Evolutionary conservation across 2,888 invertebrate genomes (phyloP).

Genomic region (Blastobasis lacticolella): DNA sequence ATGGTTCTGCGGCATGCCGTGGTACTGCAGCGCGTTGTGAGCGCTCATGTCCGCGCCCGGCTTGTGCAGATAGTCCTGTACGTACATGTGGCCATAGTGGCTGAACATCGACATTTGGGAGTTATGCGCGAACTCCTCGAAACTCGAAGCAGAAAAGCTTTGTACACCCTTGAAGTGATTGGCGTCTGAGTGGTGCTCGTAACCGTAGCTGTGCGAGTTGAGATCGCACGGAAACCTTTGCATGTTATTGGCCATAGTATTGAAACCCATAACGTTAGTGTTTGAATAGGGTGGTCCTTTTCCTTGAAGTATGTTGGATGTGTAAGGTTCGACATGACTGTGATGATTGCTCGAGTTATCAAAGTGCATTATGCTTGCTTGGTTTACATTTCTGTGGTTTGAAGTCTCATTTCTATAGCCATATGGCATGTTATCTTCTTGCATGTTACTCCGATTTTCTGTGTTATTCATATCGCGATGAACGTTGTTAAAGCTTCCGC

Average conservation of each 20-base stretch:
- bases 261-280: slow-evolving; percentile 42
- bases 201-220: slow-evolving; percentile 40
- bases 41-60: slow-evolving; percentile 39
- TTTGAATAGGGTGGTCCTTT: slow-evolving; percentile 54
- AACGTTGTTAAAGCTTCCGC: slow-evolving; percentile 79
- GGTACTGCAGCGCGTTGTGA: slow-evolving; percentile 49
- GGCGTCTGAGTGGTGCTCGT: slow-evolving; percentile 45
- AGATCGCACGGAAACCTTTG: slow-evolving; percentile 65
- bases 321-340: slow-evolving; percentile 58
- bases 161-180: slow-evolving; percentile 56
- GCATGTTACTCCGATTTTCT: slow-evolving; percentile 22
- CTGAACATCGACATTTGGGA: slow-evolving; percentile 68
- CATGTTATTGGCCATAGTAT: slow-evolving; percentile 44
- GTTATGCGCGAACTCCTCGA: slow-evolving; percentile 71
- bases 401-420: slow-evolving; percentile 56
- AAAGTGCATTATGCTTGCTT: slow-evolving; percentile 47
- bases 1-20: slow-evolving; percentile 44
- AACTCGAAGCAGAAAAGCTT: slow-evolving; percentile 66
- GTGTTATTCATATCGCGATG: slow-evolving; percentile 75
- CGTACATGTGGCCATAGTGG: slow-evolving; percentile 66
- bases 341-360: slow-evolving; percentile 57
- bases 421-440: slow-evolving; percentile 36
- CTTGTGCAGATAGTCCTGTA: slow-evolving; percentile 60
- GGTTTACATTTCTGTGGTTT: slow-evolving; percentile 54
- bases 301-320: slow-evolving; percentile 55